Evolutionary conservation across 53 echinoderm and acorn worm genomes (phyloP).

Genomic region (Hippasteria phrygiana): DNA sequence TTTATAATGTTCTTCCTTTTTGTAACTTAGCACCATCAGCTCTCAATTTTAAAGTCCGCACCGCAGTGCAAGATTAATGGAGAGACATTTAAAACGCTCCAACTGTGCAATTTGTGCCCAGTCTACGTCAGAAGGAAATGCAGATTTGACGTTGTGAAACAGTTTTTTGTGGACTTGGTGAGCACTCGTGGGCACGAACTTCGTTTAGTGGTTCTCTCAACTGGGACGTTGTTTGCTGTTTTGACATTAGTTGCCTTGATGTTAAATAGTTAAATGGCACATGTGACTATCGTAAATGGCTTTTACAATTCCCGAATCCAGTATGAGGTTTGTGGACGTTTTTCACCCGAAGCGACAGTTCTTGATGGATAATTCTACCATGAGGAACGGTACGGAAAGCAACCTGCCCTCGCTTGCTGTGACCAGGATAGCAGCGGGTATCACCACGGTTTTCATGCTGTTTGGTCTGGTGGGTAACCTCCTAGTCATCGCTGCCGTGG

Average conservation of each 20-base stretch:
- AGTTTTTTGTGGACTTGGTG: background rate
- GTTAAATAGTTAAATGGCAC: background rate
- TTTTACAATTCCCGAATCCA: background rate
- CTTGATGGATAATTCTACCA: background rate
- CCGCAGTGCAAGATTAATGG: background rate
- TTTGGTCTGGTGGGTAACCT: constrained; percentile 50
- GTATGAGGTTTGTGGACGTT: constrained; percentile 13
- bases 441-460: constrained; percentile 32
- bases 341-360: constrained; percentile 1
- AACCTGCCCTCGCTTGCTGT: constrained; percentile 22
- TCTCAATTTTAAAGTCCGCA: background rate
- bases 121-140: background rate
- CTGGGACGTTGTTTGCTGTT: background rate
- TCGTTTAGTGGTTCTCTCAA: background rate
- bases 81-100: background rate
- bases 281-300: background rate
- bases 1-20: background rate
- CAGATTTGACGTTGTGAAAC: background rate
- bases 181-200: background rate
- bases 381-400: background rate
- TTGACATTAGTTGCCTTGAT: background rate
- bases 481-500: constrained; percentile 55
- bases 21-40: background rate
- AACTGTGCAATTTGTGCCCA: background rate
- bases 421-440: constrained; percentile 44